These are phyloP conservation scores for Listronotus bonariensis DNA, from an alignment of 1,140 invertebrate species.

Conservation along the genomic window DNA sequence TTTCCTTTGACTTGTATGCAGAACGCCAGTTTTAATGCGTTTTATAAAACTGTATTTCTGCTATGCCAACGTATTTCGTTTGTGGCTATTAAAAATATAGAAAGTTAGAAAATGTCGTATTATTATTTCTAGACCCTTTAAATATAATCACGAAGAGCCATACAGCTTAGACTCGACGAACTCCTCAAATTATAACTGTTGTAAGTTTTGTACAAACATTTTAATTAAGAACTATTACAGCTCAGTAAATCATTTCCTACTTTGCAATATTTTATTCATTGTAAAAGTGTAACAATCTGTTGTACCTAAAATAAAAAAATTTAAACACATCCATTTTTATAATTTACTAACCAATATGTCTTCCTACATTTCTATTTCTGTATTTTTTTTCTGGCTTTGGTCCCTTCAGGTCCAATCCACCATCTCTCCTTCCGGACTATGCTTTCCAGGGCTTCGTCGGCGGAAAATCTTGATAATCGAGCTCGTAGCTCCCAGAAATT, in stretches of 20 bases:
- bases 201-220: conserved; percentile 22
- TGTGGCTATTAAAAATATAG: conserved; percentile 35
- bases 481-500: no score
- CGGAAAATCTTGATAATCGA: no score
- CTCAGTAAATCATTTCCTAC: conserved; percentile 25
- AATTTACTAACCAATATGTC: background rate
- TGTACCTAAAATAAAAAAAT: conserved; percentile 23
- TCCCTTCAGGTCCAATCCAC: no score
- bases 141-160: no score
- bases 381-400: no score
- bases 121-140: conserved; percentile 35
- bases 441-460: no score
- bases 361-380: no score
- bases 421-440: no score
- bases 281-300: conserved; percentile 30
- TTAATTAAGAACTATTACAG: conserved; percentile 14
- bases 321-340: conserved; percentile 3
- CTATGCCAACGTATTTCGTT: conserved; percentile 24
- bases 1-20: conserved; percentile 21
- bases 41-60: conserved; percentile 5
- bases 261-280: conserved; percentile 25
- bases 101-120: conserved; percentile 38
- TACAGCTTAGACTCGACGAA: conserved; percentile 28
- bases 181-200: conserved; percentile 27
- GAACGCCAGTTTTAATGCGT: conserved; percentile 13